Evolutionary conservation across 2,888 invertebrate species (phyloP).

Genomic region (Dorcus parallelipipedus): DNA sequence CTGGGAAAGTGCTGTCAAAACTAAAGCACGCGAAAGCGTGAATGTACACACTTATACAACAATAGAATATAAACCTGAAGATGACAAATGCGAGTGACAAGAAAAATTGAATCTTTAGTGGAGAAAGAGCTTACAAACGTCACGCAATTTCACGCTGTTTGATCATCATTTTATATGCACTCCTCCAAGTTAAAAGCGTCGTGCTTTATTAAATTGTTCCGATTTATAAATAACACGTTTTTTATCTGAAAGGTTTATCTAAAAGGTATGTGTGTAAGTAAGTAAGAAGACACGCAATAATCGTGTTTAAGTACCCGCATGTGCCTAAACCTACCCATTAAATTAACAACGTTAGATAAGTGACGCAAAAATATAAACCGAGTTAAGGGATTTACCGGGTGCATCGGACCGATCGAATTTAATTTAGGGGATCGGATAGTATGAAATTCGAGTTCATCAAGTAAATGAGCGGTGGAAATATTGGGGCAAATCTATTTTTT

Average conservation of each 20-base stretch:
- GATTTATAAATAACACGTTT: background rate
- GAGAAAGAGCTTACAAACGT: slow-evolving; percentile 21
- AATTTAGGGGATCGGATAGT: slow-evolving; percentile 17
- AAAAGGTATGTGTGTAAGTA: too few species aligned
- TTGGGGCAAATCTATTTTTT: slow-evolving; percentile 21
- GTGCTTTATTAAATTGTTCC: background rate
- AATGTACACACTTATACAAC: slow-evolving; percentile 15
- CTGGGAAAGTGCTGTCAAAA: background rate
- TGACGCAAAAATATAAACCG: too few species aligned
- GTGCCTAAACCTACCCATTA: too few species aligned
- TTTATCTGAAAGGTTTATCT: slow-evolving; percentile 1
- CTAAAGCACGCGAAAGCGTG: background rate
- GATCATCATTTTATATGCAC: slow-evolving; percentile 15
- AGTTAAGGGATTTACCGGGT: too few species aligned
- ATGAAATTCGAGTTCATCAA: slow-evolving; percentile 23
- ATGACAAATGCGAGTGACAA: slow-evolving; percentile 20
- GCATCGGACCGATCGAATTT: slow-evolving; percentile 21
- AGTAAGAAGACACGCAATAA: too few species aligned
- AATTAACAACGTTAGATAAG: too few species aligned
- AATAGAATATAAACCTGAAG: slow-evolving; percentile 20
- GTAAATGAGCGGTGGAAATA: slow-evolving; percentile 23
- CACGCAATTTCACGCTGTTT: slow-evolving; percentile 20
- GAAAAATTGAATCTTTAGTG: slow-evolving; percentile 23
- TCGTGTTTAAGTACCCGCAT: too few species aligned
- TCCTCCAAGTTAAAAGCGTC: background rate